Conservation (phyloP, 92 coral and sea anemone genomes). For the Umimayanthus chanpuru region DNA sequence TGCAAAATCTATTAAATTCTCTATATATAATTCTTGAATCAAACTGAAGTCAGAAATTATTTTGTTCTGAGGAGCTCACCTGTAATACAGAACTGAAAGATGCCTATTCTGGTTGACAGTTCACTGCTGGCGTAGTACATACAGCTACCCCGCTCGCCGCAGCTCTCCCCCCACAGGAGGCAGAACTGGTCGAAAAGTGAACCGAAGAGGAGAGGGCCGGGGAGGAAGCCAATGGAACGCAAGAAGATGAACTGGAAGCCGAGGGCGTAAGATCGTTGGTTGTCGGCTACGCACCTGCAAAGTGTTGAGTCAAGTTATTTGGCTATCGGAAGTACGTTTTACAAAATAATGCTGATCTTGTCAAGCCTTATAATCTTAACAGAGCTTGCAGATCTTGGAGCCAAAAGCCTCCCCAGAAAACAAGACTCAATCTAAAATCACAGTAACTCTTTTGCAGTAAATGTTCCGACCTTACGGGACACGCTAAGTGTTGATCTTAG, state of each 20-base stretch:
- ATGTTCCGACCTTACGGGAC: too few species aligned
- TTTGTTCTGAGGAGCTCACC: conserved; percentile 30
- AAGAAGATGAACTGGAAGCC: conserved; percentile 88
- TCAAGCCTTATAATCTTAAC: not conserved
- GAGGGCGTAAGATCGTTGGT: conserved; percentile 93
- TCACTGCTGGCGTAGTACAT: conserved; percentile 69
- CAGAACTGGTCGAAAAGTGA: conserved; percentile 76
- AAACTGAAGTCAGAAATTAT: not conserved
- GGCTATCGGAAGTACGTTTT: not conserved
- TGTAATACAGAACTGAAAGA: conserved; percentile 35
- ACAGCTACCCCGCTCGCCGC: conserved; percentile 87
- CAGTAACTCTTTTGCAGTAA: too few species aligned
- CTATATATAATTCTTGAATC: too few species aligned
- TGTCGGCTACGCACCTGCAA: conserved; percentile 88
- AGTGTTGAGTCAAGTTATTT: not conserved
- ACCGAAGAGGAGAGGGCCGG: conserved; percentile 92
- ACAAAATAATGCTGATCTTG: not conserved
- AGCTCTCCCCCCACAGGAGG: conserved; percentile 90
- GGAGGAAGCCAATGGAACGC: conserved; percentile 85
- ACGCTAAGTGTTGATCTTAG: too few species aligned
- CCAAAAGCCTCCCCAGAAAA: too few species aligned
- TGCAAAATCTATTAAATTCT: too few species aligned
- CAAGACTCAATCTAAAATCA: not conserved
- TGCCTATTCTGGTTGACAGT: conserved; percentile 46
- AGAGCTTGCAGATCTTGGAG: not conserved